Percentiles rank a stretch among this genome's conserved stretches.
Conservation (phyloP, 2,797 vertebrate genomes). For the Mus spretus region DNA sequence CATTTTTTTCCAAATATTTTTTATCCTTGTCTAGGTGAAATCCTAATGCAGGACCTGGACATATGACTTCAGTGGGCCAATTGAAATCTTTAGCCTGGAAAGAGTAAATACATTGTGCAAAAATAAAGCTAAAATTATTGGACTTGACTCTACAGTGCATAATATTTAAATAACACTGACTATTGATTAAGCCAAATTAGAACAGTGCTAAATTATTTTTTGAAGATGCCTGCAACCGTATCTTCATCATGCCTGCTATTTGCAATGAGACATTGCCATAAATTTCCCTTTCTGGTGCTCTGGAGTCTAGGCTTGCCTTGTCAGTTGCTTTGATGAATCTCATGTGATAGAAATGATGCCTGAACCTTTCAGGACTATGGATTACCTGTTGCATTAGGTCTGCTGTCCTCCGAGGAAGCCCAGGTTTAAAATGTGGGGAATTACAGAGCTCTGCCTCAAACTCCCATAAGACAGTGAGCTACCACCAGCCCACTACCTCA, state of each 20-base stretch:
- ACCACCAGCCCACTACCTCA: neutral
- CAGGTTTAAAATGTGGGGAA: neutral
- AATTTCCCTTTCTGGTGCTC: neutral
- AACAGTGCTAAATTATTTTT: neutral
- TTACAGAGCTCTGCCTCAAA: neutral
- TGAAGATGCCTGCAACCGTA: neutral
- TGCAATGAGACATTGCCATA: neutral
- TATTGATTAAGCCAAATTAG: constrained; percentile 11
- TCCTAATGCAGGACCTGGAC: neutral
- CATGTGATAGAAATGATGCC: neutral
- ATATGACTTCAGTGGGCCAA: neutral
- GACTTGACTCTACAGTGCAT: neutral
- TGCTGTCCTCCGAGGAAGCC: neutral
- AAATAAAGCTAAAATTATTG: constrained; percentile 13
- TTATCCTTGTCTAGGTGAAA: neutral
- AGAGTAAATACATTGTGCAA: constrained; percentile 33
- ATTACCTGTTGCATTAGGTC: neutral
- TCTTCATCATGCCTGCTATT: neutral
- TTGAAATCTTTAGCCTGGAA: neutral
- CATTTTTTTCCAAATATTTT: neutral
- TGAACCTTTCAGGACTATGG: neutral
- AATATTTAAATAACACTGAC: constrained; percentile 48
- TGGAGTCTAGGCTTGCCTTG: neutral
- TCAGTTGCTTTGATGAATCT: neutral
- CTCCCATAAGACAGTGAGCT: neutral